Evolutionary conservation across 2,888 invertebrate genomes (phyloP).

Genomic region (Macrophya alboannulata): DNA sequence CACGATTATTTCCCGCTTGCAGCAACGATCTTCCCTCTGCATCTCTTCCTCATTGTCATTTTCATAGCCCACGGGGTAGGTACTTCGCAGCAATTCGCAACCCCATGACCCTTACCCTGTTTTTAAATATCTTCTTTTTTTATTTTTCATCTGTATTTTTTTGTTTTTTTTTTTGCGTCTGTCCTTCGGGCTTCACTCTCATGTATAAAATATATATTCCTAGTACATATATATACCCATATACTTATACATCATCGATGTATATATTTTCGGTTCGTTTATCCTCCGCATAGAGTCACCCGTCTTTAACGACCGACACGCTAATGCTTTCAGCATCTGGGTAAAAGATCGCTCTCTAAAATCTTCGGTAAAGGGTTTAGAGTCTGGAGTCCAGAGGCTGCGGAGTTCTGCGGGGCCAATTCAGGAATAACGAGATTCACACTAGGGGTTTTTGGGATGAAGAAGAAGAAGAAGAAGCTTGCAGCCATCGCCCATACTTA

Average conservation of each 20-base stretch:
- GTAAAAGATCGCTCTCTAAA: constrained; percentile 11
- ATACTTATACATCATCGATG: background rate
- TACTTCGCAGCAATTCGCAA: constrained; percentile 19
- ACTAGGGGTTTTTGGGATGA: background rate
- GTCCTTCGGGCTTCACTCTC: background rate
- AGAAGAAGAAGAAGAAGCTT: background rate
- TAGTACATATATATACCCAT: background rate
- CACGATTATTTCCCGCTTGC: constrained; percentile 19
- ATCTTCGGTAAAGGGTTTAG: background rate
- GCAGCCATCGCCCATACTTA: constrained; percentile 8
- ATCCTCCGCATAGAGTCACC: background rate
- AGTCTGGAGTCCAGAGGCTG: background rate
- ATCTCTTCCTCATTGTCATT: background rate
- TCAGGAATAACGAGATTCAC: constrained; percentile 5
- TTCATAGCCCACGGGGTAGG: background rate
- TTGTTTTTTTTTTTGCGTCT: background rate
- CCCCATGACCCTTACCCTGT: background rate
- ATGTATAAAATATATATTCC: no score
- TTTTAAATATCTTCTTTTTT: background rate
- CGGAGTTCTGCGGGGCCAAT: background rate
- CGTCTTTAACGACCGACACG: constrained; percentile 46
- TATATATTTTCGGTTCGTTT: background rate
- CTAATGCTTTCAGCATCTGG: constrained; percentile 46
- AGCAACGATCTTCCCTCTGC: background rate
- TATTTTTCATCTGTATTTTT: no score